Evolutionary conservation across 92 coral and sea anemone species (phyloP), one percentile per base, ranked within the genome.

Genomic region (Zoanthus sociatus): DNA sequence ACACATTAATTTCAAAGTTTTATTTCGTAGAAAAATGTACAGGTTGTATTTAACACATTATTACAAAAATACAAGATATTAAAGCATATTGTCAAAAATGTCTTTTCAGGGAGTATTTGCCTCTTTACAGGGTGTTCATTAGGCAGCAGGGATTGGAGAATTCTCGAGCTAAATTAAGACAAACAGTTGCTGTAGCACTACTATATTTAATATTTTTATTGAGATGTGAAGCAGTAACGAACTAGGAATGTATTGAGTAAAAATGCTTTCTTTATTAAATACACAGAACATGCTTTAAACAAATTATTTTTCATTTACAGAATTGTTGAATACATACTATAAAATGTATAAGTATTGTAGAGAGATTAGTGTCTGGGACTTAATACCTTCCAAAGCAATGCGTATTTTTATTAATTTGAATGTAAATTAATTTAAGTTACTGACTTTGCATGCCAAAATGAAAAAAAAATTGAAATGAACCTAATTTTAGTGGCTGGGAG

Each of bases 401-500:
- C 69, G 69, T 61, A 61, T 61, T 61, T 61, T 61, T 61, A 61
- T 61, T 61, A 61, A 61, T 61, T 61, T 61, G 69, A 61, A 61
- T 61, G 69, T 30, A 61, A 61, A 61, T 61, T 61, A 61, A 61
- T 61, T 61, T 61, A 61, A 61, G 69, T 61, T 61, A 61, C 69
- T 61, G 69, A 61, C 69, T 7, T 61, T 61, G 69, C 69, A 61
- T 61, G 69, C 69, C 69, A 61, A 61, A 61, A 61, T 61, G 30
- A 13, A 61, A 61, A 61, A 55, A 61, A 61, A 61, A 61, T 61
- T 61, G 69, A 61, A 61, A 61, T 61, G 69, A 61, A 61, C 69
- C 69, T 61, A 18, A 61, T 61, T 70, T 70, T 32, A 70, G 75
- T 70, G 75, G 46, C 75, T 70, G 75, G 75, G 75, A 70, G 75